phyloP scores from a whole-genome alignment of 64 coral and sea anemone species.

The Trachythela sp. region DNA sequence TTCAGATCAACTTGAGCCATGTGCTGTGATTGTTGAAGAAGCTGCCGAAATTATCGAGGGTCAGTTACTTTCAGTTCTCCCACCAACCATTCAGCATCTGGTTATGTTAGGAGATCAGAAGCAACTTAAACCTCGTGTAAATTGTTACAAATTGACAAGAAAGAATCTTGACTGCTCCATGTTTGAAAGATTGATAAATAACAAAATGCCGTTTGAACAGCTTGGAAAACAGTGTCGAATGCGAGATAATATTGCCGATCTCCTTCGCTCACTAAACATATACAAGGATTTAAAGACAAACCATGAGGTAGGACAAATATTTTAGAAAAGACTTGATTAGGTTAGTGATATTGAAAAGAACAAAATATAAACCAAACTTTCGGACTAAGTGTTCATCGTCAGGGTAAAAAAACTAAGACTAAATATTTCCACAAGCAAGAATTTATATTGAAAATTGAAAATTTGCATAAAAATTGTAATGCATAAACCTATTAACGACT shows the following conservation, averaged over 20 bases:
- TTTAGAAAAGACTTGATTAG: too few relatives aligned
- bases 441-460: too few relatives aligned
- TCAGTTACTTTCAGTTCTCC: conserved; percentile 63
- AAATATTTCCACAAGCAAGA: too few relatives aligned
- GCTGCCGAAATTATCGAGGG: conserved; percentile 81
- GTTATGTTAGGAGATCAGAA: conserved; percentile 86
- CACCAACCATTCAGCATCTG: conserved; percentile 60
- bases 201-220: conserved; percentile 38
- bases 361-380: too few relatives aligned
- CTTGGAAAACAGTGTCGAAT: conserved; percentile 68
- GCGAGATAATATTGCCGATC: conserved; percentile 63
- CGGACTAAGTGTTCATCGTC: too few relatives aligned
- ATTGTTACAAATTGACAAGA: conserved; percentile 42
- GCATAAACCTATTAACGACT: too few relatives aligned
- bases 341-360: too few relatives aligned
- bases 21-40: conserved; percentile 81
- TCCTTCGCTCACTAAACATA: conserved; percentile 41
- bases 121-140: conserved; percentile 59
- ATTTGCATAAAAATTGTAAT: too few relatives aligned
- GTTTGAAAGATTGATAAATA: conserved; percentile 73
- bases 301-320: conserved; percentile 37
- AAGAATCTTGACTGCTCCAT: conserved; percentile 63
- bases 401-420: too few relatives aligned
- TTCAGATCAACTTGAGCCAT: conserved; percentile 53
- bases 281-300: conserved; percentile 57